Base-by-base conservation (phyloP, 2,797 vertebrate species). In the Falco novaeseelandiae region DNA sequence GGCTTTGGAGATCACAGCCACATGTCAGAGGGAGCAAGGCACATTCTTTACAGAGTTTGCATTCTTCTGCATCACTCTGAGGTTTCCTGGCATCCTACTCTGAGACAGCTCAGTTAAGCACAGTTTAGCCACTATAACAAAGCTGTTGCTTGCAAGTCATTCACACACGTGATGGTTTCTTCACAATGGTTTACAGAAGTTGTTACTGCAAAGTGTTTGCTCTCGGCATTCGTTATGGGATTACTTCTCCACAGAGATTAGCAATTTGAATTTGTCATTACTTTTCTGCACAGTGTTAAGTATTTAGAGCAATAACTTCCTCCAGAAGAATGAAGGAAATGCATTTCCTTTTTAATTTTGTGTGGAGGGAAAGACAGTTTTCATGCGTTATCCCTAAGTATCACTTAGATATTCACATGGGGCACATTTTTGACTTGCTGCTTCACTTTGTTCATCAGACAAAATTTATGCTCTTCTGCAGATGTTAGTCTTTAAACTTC, bases 281-380 rank as follows among this genome's bases (percentile, higher is more conserved):
- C 90, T 80, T 93, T 92, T 93, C 66, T 38, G 87, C 46, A 80
- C 46, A 36, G 12, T 83, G 76, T 92, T 92, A 95, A 94, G 86
- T 95, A 79, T 95, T 94, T 83, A 87, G 36, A 89, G 62, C 90
- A 91, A 8, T 89, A 71, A 65, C 88, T 92, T 92, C 74, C 10
- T 89, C 54, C 46, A 72, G 65, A 55, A 92, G 83, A 88, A 54
- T 55, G 82, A 83, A 67, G 54, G 42, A 86, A 83, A 78, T 69
- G 9, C 65, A 57, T 96, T 96, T 78, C 18, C 6, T 73, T 90
- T 76, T 87, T 93, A 62, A 78, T 90, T 91, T 92, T 90, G 54
- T 85, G 55, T 78, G 34, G 54, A 93, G 86, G 20, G 32, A 90
- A 90, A 91, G 46, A 74, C 61, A 48, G 21, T 95, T 85, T 92